Conservation (phyloP, 2,797 vertebrate species). For the Tenualosa thibaudeaui region DNA sequence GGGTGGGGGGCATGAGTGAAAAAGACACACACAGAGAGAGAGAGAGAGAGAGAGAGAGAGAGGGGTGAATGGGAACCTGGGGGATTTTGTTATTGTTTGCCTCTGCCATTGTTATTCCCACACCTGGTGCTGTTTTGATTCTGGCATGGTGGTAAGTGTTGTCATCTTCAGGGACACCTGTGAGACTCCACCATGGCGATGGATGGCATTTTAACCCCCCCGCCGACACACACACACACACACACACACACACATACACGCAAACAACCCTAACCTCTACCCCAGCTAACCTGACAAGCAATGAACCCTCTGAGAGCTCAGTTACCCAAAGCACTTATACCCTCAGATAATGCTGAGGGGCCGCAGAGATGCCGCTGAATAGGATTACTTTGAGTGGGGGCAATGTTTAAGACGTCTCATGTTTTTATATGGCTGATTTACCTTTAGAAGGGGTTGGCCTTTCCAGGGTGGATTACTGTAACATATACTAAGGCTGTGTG, state of each 20-base stretch:
- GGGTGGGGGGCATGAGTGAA: conserved; percentile 34
- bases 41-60: background rate
- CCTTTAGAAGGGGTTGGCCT: background rate
- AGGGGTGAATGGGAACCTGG: background rate
- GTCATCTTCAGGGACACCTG: background rate
- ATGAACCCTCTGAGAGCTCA: background rate
- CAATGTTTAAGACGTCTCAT: background rate
- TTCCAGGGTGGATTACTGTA: background rate
- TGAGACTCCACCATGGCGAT: background rate
- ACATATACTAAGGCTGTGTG: background rate
- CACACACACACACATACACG: background rate
- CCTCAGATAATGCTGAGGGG: background rate
- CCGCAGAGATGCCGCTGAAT: background rate
- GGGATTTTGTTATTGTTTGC: conserved; percentile 50
- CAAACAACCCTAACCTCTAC: background rate
- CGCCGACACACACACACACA: background rate
- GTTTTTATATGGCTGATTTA: conserved; percentile 15
- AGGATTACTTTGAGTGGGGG: background rate
- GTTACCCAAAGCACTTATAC: conserved; percentile 2
- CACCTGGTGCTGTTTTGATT: conserved; percentile 11
- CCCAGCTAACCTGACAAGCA: background rate
- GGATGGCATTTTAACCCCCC: background rate
- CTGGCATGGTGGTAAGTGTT: background rate
- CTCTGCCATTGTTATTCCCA: conserved; percentile 52
- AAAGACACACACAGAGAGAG: background rate